A percentile compares a stretch with the other conserved stretches of the same genome.
Conservation (phyloP, 2,113 vertebrate genomes). For the Monarcha castaneiventris region DNA sequence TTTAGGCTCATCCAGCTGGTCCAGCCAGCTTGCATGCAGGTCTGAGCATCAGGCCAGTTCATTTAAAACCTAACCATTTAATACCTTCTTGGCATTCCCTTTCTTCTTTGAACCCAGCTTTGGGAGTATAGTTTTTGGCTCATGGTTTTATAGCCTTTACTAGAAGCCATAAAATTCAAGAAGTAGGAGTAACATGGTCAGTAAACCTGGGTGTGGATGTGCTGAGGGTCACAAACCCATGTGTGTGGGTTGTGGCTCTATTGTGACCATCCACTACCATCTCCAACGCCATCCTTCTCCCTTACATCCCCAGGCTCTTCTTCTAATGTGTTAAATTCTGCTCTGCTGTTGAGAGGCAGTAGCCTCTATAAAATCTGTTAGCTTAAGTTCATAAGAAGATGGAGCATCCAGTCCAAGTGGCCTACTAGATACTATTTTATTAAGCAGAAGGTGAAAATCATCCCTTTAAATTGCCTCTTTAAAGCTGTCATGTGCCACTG, state of each 20-base stretch:
- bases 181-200: neutral
- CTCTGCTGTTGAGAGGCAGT: neutral
- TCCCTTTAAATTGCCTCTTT: slow-evolving; percentile 1
- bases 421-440: neutral
- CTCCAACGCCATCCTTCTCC: neutral
- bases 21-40: neutral
- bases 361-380: neutral
- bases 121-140: neutral
- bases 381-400: neutral
- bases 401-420: neutral
- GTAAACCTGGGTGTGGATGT: neutral
- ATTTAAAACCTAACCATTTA: neutral
- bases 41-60: neutral
- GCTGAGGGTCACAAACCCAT: neutral
- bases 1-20: neutral
- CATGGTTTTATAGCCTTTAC: neutral
- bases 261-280: neutral
- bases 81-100: neutral
- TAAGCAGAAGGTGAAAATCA: slow-evolving; percentile 29
- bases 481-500: neutral
- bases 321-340: neutral
- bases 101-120: neutral
- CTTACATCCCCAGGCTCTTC: neutral
- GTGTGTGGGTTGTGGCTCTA: neutral
- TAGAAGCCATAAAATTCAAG: neutral